Evolutionary conservation across 2,797 vertebrate genomes (phyloP).

Genomic region (Helarctos malayanus): DNA sequence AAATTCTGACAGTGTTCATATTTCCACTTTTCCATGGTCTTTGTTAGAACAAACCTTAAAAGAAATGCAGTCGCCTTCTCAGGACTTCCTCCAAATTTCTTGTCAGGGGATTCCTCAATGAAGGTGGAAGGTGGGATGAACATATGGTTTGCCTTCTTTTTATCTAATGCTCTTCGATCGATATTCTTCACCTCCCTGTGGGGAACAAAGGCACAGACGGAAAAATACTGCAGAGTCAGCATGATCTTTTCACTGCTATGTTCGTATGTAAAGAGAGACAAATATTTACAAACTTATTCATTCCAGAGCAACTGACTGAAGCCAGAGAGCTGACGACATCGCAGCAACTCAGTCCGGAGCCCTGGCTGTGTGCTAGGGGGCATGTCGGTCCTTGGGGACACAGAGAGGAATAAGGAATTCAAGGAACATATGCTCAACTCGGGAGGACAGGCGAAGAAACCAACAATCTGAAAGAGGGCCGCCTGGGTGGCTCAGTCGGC

Average conservation of each 20-base stretch:
- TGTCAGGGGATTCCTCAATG: rapidly evolving
- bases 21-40: neutral
- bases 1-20: neutral
- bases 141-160: neutral
- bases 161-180: neutral
- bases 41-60: slow-evolving; percentile 61
- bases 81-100: neutral
- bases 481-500: no score
- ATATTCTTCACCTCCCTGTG: slow-evolving; percentile 57
- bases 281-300: neutral
- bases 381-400: neutral
- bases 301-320: neutral
- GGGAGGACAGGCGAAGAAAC: neutral
- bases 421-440: neutral
- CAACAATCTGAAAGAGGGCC: neutral
- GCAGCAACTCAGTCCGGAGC: neutral
- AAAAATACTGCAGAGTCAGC: neutral
- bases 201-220: neutral
- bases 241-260: neutral
- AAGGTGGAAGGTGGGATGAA: neutral
- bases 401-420: neutral
- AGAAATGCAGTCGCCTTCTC: neutral
- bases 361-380: neutral
- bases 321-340: neutral
- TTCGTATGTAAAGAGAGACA: neutral